A percentile compares a stretch with the other conserved stretches of the same genome.
Conservation (phyloP, 2,888 invertebrate species). For the Polymixis lichenea region DNA sequence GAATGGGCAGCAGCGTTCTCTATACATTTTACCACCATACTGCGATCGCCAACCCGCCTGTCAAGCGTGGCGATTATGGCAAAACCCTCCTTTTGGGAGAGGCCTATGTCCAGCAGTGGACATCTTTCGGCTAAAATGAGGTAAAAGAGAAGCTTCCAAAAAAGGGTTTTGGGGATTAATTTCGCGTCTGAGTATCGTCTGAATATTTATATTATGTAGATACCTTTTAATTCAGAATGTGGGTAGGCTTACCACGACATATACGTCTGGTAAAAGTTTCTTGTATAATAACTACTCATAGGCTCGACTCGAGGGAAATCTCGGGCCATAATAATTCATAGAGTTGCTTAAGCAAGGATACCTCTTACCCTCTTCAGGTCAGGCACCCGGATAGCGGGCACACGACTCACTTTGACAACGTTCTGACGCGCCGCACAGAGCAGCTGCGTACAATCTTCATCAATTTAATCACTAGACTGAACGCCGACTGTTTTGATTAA, state of each 20-base stretch:
- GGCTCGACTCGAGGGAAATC: constrained; percentile 52
- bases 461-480: constrained; percentile 72
- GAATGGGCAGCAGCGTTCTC: too few species aligned
- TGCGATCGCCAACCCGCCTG: too few species aligned
- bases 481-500: constrained; percentile 76
- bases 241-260: not conserved
- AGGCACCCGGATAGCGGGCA: constrained; percentile 43
- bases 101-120: too few species aligned
- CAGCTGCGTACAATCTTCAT: constrained; percentile 76
- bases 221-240: not conserved
- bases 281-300: constrained; percentile 28
- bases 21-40: too few species aligned
- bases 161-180: not conserved
- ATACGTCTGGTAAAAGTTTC: constrained; percentile 32
- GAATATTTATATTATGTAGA: not conserved
- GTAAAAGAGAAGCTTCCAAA: not conserved
- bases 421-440: constrained; percentile 62
- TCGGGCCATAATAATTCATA: constrained; percentile 56
- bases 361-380: constrained; percentile 53
- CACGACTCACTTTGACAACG: constrained; percentile 73
- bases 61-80: too few species aligned
- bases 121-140: too few species aligned
- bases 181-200: too few species aligned
- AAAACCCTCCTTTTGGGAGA: too few species aligned
- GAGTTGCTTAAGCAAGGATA: constrained; percentile 34